Evolutionary conservation across 1,140 invertebrate species (phyloP), one percentile per base, ranked within the genome.

Genomic region (Lepidotrigona ventralis): DNA sequence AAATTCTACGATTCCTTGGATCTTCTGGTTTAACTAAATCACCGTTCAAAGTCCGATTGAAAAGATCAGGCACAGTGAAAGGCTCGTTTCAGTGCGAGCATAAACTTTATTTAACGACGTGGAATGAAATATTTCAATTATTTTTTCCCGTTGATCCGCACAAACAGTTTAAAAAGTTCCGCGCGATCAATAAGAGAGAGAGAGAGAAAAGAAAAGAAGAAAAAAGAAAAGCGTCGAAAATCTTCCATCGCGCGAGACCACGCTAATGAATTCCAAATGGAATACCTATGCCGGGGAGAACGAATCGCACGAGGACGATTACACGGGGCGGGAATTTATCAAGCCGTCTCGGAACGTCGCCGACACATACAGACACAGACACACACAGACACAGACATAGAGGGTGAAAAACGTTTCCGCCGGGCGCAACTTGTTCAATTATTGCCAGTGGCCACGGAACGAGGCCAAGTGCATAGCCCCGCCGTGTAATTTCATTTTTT

Each of bases 401-500:
- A 54, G 21, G 54, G 54, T 26, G 72, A 51, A 56, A 56, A 54
- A 74, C 54, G 72, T 74, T 56, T n/a, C 46, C 54, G 46, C 14
- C 26, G 26, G 26, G 14, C 0, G 26, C 54, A 74, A 74, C 72
- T 74, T 72, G 70, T 46, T 72, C 70, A 26, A 72, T 72, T 72
- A 72, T 72, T 17, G 71, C 72, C 53, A 12, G 12, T 58, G 54
- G 29, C 54, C 54, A 54, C 21, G 72, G 29, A 74, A 74, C 12
- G 29, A 14, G 72, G 54, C 72, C 54, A 74, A 74, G 72, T 56
- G 72, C 54, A 74, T 23, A 39, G 39, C 29, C 29, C 14, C 53
- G 54, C 72, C 46, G 12, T n/a, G 72, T 58, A 74, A 74, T 74
- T 74, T 74, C 14, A 74, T 74, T 74, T 58, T 74, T 74, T 74